Evolutionary conservation across 64 coral and sea anemone genomes (phyloP).

Genomic region (Anthopleura sola): DNA sequence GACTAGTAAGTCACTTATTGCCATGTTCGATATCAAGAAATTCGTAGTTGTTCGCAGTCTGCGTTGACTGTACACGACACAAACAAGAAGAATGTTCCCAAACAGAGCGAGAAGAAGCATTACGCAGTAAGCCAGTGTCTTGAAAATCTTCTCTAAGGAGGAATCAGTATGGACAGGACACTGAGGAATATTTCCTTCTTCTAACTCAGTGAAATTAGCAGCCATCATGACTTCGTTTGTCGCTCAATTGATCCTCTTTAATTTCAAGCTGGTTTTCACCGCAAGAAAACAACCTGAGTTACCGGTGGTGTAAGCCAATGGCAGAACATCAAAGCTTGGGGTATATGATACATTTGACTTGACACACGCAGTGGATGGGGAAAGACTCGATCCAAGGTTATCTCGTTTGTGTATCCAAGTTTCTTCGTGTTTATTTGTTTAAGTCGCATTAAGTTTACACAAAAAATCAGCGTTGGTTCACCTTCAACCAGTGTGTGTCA

Average conservation of each 20-base stretch:
- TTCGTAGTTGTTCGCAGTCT: constrained; percentile 34
- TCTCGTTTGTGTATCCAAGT: constrained; percentile 1
- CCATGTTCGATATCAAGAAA: constrained; percentile 45
- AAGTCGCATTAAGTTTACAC: constrained; percentile 8
- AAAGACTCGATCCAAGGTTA: not conserved
- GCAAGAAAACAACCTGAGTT: not conserved
- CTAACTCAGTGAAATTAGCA: not conserved
- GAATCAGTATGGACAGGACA: constrained; percentile 7
- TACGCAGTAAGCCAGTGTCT: constrained; percentile 28
- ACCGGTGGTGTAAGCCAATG: not conserved
- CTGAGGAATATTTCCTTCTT: not conserved
- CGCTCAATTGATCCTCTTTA: not conserved
- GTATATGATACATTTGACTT: not conserved
- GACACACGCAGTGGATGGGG: not conserved
- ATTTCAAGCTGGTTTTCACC: not conserved
- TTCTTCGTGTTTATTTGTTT: not conserved
- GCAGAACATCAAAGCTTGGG: not conserved
- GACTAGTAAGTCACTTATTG: constrained; percentile 16
- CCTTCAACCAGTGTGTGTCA: not conserved
- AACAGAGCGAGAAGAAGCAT: constrained; percentile 17
- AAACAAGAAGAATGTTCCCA: constrained; percentile 30
- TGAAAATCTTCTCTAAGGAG: constrained; percentile 4
- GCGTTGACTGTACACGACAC: constrained; percentile 20
- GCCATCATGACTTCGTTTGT: not conserved
- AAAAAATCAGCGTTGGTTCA: not conserved